Base-by-base conservation (phyloP, 1,140 invertebrate species). In the Sinella curviseta region DNA sequence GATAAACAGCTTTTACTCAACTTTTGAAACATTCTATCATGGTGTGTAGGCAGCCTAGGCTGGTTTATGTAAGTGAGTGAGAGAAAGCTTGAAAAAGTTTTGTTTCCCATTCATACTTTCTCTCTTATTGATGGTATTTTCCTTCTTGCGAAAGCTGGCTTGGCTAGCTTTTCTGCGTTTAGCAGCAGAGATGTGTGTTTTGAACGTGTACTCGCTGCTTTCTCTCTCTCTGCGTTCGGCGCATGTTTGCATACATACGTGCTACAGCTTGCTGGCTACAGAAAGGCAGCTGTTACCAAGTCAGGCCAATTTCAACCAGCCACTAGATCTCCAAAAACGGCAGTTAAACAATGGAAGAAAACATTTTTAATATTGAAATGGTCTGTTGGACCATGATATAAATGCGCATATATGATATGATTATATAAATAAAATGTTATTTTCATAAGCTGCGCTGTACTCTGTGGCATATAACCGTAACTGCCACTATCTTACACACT, bases 21-120 rank as follows among this genome's bases (percentile, higher is more conserved):
- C 8, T 60, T 60, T 60, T 60, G 24, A 60, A 60, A 60, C 55
- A 60, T 60, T 60, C 3, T 12, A 60, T 60, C 3, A n/a, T n/a
- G n/a, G n/a, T n/a, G n/a, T n/a, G n/a, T n/a, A n/a, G n/a, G n/a
- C n/a, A n/a, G n/a, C n/a, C n/a, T n/a, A n/a, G n/a, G n/a, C n/a
- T n/a, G n/a, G n/a, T n/a, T n/a, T n/a, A n/a, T n/a, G n/a, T n/a
- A n/a, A n/a, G n/a, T n/a, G n/a, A n/a, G n/a, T n/a, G 55, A 60
- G 55, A 60, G 55, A n/a, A n/a, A n/a, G n/a, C n/a, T n/a, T n/a
- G 55, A 60, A 60, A 60, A 60, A 24, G 12, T 60, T 60, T 60
- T 60, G 14, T 26, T 60, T 60, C n/a, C 24, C 55, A 60, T n/a
- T n/a, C n/a, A n/a, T 8, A n/a, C 55, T 60, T 60, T 60, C 55